phyloP scores from a whole-genome alignment of 2,888 invertebrate species.

The Agrochola lota region DNA sequence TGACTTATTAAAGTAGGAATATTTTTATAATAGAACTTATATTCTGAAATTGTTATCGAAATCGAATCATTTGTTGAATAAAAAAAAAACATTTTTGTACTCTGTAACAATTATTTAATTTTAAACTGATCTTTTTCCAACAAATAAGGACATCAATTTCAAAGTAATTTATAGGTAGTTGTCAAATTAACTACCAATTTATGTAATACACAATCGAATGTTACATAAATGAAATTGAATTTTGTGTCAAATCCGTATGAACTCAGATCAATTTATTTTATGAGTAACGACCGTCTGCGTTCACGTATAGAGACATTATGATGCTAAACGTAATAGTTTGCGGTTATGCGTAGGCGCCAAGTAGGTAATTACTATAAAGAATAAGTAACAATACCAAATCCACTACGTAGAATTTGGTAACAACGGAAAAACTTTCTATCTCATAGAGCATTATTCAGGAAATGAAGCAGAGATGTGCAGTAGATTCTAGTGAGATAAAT shows the following conservation, averaged over 20 bases:
- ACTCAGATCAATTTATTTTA: constrained; percentile 11
- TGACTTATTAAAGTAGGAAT: background rate
- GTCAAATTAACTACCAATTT: constrained; percentile 14
- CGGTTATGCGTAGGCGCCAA: constrained; percentile 32
- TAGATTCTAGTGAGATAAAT: background rate
- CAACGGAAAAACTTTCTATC: background rate
- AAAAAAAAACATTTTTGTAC: background rate
- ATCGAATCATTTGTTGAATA: background rate
- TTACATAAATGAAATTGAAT: constrained; percentile 14
- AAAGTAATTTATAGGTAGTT: constrained; percentile 17
- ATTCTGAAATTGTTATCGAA: background rate
- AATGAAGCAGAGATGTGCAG: background rate
- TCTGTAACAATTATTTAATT: background rate
- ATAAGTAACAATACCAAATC: background rate
- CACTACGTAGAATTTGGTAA: background rate
- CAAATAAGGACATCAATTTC: background rate
- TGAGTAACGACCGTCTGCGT: constrained; percentile 9
- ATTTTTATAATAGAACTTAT: background rate
- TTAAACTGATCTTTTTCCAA: background rate
- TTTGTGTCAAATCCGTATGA: constrained; percentile 15
- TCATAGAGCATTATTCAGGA: background rate
- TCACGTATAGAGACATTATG: constrained; percentile 12
- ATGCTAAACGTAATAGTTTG: constrained; percentile 15
- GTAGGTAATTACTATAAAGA: constrained; percentile 2
- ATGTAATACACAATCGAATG: constrained; percentile 24